Conservation (phyloP, 1,140 invertebrate species). For the Sycobia sp. region DNA sequence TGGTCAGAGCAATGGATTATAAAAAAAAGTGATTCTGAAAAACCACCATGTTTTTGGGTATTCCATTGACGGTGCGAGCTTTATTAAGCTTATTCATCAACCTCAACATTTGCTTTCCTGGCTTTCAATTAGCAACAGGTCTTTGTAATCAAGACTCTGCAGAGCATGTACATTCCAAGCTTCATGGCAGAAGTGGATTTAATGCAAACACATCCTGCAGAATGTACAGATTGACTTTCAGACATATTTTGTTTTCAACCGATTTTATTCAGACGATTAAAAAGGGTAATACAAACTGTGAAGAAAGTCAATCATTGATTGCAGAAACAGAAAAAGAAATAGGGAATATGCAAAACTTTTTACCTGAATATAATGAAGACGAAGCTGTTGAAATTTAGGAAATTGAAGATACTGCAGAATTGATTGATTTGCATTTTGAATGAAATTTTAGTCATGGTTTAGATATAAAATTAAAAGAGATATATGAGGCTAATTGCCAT, state of each 20-base stretch:
- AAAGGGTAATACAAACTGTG: neutral
- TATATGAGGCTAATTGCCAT: too few species aligned
- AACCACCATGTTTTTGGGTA: slow-evolving; percentile 2
- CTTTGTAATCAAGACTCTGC: slow-evolving; percentile 40
- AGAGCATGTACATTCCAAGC: slow-evolving; percentile 37
- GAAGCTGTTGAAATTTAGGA: too few species aligned
- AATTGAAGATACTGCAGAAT: too few species aligned
- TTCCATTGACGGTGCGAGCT: neutral
- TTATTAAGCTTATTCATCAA: neutral
- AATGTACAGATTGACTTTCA: slow-evolving; percentile 22
- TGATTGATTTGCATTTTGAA: too few species aligned
- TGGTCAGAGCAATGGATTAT: slow-evolving; percentile 27
- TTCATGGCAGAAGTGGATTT: slow-evolving; percentile 34
- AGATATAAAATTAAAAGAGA: too few species aligned
- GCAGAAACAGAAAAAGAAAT: too few species aligned
- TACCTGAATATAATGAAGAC: too few species aligned
- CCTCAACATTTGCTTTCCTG: slow-evolving; percentile 11
- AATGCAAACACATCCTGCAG: neutral
- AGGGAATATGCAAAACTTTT: too few species aligned
- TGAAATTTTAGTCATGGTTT: too few species aligned
- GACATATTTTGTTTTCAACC: slow-evolving; percentile 15
- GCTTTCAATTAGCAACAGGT: slow-evolving; percentile 34
- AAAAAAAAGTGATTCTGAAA: neutral
- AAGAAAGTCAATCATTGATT: too few species aligned
- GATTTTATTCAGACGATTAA: slow-evolving; percentile 1